phyloP scores from a whole-genome alignment of 2,888 invertebrate genomes.

The Cheilosia variabilis region DNA sequence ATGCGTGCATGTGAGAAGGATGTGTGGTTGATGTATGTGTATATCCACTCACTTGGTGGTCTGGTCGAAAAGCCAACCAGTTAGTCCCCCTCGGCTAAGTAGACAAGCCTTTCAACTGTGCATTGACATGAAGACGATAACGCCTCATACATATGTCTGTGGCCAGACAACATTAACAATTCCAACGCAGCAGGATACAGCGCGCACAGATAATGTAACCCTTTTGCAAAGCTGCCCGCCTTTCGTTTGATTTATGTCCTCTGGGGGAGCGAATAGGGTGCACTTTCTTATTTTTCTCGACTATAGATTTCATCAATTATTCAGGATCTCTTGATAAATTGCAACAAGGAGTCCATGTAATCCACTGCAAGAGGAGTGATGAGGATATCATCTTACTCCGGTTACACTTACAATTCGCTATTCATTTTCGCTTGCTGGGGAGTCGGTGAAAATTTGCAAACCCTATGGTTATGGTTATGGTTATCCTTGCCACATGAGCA shows the following conservation, averaged over 20 bases:
- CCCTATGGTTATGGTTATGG: conserved; percentile 33
- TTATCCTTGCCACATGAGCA: conserved; percentile 52
- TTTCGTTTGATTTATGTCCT: conserved; percentile 65
- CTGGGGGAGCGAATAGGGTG: conserved; percentile 17
- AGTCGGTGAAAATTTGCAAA: conserved; percentile 19
- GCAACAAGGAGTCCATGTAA: conserved; percentile 61
- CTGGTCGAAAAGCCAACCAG: conserved; percentile 63
- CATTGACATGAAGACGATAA: conserved; percentile 24
- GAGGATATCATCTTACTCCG: conserved; percentile 50
- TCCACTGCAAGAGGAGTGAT: conserved; percentile 63
- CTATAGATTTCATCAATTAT: conserved; percentile 72
- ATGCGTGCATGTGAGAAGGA: neutral
- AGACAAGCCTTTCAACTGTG: conserved; percentile 24
- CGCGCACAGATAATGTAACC: conserved; percentile 55
- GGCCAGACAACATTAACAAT: conserved; percentile 73
- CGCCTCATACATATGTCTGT: conserved; percentile 60
- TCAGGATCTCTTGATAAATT: conserved; percentile 70
- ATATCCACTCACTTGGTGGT: conserved; percentile 60
- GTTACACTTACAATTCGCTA: conserved; percentile 40
- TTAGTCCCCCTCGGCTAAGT: conserved; percentile 57
- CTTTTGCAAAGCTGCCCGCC: conserved; percentile 48
- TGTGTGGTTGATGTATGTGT: conserved; percentile 6
- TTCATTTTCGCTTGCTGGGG: conserved; percentile 24
- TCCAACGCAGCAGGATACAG: conserved; percentile 54
- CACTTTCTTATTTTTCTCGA: conserved; percentile 17